Evolutionary conservation across 2,888 invertebrate species (phyloP).

Genomic region (Tromatobia lineatoria): DNA sequence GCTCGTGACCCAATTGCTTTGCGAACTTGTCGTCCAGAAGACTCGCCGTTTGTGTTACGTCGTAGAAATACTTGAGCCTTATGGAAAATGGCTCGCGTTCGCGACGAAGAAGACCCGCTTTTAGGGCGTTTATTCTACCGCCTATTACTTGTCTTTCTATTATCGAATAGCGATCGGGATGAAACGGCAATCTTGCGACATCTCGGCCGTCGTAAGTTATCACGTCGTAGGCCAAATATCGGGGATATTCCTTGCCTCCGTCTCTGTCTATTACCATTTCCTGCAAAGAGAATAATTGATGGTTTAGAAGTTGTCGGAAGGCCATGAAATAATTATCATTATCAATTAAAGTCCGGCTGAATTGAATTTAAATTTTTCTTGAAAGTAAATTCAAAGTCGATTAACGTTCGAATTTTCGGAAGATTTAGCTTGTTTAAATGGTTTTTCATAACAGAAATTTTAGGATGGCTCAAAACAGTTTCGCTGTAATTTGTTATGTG

Average conservation of each 20-base stretch:
- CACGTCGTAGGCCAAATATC: conserved; percentile 98
- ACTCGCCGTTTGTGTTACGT: conserved; percentile 90
- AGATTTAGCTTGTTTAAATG: too few relatives aligned
- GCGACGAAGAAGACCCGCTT: conserved; percentile 91
- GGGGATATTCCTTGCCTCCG: conserved; percentile 91
- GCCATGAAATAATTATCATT: not conserved
- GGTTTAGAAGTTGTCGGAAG: not conserved
- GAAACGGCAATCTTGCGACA: conserved; percentile 92
- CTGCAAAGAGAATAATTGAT: conserved; percentile 86
- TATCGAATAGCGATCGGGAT: conserved; percentile 90
- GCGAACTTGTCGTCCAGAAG: conserved; percentile 95
- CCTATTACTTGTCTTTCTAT: conserved; percentile 92
- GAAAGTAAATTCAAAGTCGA: too few relatives aligned
- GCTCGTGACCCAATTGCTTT: conserved; percentile 95
- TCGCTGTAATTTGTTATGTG: too few relatives aligned
- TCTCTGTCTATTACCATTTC: conserved; percentile 97
- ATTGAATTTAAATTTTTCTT: not conserved
- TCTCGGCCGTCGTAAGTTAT: conserved; percentile 93
- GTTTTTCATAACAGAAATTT: too few relatives aligned
- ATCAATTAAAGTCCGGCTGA: not conserved
- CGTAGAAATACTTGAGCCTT: conserved; percentile 96
- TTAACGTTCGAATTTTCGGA: too few relatives aligned
- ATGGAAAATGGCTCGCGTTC: conserved; percentile 95
- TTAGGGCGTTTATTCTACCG: conserved; percentile 91
- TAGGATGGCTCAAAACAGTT: too few relatives aligned